phyloP scores from a whole-genome alignment of 2,113 vertebrate genomes.

The Nicator chloris region DNA sequence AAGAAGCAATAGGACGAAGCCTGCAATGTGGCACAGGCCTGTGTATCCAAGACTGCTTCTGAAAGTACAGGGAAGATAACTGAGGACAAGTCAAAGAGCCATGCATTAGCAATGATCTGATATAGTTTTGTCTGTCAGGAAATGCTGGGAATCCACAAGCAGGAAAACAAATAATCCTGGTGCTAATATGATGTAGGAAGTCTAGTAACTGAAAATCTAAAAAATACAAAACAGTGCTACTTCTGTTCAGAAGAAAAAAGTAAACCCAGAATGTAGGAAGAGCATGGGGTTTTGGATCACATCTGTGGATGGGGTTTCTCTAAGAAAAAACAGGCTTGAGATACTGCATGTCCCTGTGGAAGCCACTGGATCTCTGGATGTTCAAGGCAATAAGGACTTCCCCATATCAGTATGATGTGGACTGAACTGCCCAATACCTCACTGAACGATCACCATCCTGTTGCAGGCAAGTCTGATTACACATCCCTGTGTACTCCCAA shows the following conservation, averaged over 20 bases:
- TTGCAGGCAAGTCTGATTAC: background rate
- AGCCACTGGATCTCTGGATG: background rate
- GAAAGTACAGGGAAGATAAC: background rate
- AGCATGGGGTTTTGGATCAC: background rate
- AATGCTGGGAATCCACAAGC: background rate
- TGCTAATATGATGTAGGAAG: background rate
- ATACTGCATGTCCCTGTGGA: background rate
- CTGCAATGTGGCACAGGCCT: accelerated
- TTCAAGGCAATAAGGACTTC: background rate
- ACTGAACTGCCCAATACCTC: background rate
- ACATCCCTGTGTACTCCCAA: background rate
- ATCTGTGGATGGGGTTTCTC: background rate
- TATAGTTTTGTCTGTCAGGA: background rate
- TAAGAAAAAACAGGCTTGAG: background rate
- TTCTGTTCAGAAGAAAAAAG: background rate
- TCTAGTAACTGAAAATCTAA: background rate
- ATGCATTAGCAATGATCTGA: background rate
- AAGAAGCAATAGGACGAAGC: background rate
- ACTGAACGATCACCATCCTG: background rate
- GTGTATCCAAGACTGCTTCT: background rate
- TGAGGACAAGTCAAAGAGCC: background rate
- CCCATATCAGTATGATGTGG: accelerated
- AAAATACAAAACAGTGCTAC: background rate
- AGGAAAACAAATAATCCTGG: background rate
- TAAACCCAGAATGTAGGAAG: background rate